Percentiles rank a stretch among this genome's conserved stretches.
Conservation (phyloP, 2,888 invertebrate genomes). For the Apamea anceps region DNA sequence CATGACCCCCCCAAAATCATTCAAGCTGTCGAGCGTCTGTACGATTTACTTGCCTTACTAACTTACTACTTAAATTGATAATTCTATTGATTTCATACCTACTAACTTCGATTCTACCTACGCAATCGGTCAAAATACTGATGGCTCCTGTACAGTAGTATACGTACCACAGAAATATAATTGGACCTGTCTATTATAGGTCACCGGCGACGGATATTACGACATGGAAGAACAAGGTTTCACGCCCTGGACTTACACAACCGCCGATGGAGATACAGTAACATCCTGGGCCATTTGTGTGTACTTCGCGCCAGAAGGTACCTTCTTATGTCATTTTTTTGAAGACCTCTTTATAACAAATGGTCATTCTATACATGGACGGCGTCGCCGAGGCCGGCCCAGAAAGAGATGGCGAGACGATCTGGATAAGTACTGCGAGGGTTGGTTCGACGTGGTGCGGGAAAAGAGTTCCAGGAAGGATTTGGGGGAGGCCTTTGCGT, state of each 20-base stretch:
- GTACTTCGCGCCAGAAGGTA: background rate
- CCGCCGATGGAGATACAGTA: background rate
- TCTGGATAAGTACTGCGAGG: too few species aligned
- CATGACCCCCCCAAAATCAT: too few species aligned
- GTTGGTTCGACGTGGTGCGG: too few species aligned
- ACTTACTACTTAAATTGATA: too few species aligned
- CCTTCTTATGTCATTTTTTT: background rate
- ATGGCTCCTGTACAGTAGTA: background rate
- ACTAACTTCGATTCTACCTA: background rate
- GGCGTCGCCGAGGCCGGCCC: too few species aligned
- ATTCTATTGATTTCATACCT: too few species aligned
- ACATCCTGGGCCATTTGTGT: fast-evolving
- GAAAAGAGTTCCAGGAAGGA: too few species aligned
- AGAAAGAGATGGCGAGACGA: too few species aligned
- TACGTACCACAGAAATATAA: background rate
- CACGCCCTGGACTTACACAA: background rate
- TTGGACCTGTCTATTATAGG: constrained; percentile 7
- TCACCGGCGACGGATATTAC: fast-evolving
- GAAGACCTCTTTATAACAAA: background rate
- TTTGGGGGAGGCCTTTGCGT: too few species aligned
- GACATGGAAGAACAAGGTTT: background rate
- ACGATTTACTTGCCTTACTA: too few species aligned
- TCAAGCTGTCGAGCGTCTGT: too few species aligned
- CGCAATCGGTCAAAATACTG: background rate
- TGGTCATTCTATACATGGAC: background rate